Evolutionary conservation across 1,140 invertebrate genomes (phyloP), one percentile per base, ranked within the genome.

Genomic region (Drosophila tani): DNA sequence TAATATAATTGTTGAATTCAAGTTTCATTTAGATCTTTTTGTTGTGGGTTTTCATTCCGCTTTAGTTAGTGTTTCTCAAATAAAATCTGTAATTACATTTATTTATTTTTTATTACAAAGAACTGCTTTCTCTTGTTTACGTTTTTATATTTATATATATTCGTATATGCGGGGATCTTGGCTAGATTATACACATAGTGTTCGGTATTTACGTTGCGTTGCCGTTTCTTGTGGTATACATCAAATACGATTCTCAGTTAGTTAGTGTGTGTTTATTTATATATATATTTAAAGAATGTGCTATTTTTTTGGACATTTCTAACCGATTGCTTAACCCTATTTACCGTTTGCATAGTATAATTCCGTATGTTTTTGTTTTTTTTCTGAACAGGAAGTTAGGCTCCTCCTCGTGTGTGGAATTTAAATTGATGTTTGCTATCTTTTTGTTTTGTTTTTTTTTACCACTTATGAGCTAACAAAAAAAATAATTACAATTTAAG

Each of bases 1-100:
- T 87, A 82, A 87, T 87, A 79, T 87, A 87, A 69, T 87, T 68
- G 57, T 82, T 87, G 74, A 87, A 87, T 86, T 86, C 50, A 80
- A 80, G 68, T 68, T 50, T 78, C 57, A 47, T 67, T 63, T 79
- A 68, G 59, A 85, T 81, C 60, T 71, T 56, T 56, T 67, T 45
- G 32, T 45, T n/a, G 32, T 45, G 15, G 32, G 50, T 59, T 50
- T 47, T 15, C n/a, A 47, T 35, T 59, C 46, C 51, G 27, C 24
- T 58, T 58, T 53, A 64, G 76, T 64, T 63, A 40, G 24, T 63
- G 47, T 50, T 56, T 21, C 55, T 68, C 51, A 83, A 84, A 84
- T 81, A 51, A 81, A 84, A 75, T 75, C 60, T 69, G 78, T 69
- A 74, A 71, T 80, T 71, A 84, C 63, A 82, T 75, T 40, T 77